Evolutionary conservation across 2,888 invertebrate species (phyloP).

Genomic region (Dryomyza anilis): DNA sequence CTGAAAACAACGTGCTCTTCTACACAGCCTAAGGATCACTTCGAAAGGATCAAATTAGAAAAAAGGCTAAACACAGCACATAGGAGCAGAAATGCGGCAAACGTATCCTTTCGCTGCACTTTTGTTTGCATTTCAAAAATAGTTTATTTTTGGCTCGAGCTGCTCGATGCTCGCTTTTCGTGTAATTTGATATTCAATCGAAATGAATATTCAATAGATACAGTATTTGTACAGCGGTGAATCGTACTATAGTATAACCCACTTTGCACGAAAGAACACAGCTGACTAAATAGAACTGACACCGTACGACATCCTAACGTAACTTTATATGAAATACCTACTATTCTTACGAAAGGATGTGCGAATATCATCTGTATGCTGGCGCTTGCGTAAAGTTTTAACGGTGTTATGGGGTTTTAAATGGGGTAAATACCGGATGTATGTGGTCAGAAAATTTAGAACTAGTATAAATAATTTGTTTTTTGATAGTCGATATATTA

Average conservation of each 20-base stretch:
- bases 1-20: neutral
- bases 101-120: neutral
- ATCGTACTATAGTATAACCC: too few species aligned
- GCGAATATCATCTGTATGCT: too few species aligned
- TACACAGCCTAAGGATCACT: neutral
- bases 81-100: neutral
- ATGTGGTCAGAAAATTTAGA: too few species aligned
- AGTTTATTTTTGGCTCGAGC: constrained; percentile 7
- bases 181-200: too few species aligned
- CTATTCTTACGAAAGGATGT: neutral
- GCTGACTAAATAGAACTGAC: constrained; percentile 42
- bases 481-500: too few species aligned
- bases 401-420: too few species aligned
- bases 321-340: neutral
- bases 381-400: too few species aligned
- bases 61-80: neutral
- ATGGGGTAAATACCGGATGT: too few species aligned
- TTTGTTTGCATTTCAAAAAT: neutral
- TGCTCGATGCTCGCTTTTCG: constrained; percentile 39
- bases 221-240: constrained; percentile 40
- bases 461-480: too few species aligned
- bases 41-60: neutral
- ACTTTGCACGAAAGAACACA: constrained; percentile 33
- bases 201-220: too few species aligned
- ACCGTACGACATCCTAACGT: neutral